A percentile compares a stretch with the other conserved stretches of the same genome.
Evolutionary conservation across 2,113 vertebrate species (phyloP).

Genomic region (Neolamprologus variostigma): DNA sequence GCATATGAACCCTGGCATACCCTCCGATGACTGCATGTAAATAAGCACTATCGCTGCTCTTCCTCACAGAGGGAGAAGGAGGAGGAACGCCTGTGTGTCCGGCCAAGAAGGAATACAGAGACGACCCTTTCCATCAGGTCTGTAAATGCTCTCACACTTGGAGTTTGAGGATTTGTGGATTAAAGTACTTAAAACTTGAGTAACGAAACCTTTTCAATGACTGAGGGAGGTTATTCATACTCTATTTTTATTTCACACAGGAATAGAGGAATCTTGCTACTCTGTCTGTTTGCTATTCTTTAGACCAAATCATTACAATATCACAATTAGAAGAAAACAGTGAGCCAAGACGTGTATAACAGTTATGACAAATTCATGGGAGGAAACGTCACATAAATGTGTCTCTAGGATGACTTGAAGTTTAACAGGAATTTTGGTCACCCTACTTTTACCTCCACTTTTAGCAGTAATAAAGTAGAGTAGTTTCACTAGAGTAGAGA

Average conservation of each 20-base stretch:
- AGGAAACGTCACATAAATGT: neutral
- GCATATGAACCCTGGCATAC: neutral
- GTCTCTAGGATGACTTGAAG: neutral
- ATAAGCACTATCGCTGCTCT: neutral
- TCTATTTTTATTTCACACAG: neutral
- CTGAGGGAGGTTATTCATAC: neutral
- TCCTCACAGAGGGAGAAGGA: conserved; percentile 78
- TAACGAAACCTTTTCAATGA: neutral
- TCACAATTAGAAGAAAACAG: neutral
- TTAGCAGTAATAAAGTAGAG: neutral
- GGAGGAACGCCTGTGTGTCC: conserved; percentile 71
- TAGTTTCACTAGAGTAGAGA: neutral
- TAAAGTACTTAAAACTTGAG: neutral
- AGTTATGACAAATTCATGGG: neutral
- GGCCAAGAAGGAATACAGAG: conserved; percentile 90
- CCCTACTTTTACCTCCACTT: neutral
- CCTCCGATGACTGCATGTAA: neutral
- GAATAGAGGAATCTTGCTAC: neutral
- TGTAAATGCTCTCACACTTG: neutral
- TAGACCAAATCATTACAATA: neutral
- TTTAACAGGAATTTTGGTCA: neutral
- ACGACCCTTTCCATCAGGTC: conserved; percentile 97
- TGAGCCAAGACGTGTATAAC: neutral
- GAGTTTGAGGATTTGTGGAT: neutral
- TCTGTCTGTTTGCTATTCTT: neutral